Conservation (phyloP, 2,113 vertebrate genomes). For the Thunnus maccoyii region DNA sequence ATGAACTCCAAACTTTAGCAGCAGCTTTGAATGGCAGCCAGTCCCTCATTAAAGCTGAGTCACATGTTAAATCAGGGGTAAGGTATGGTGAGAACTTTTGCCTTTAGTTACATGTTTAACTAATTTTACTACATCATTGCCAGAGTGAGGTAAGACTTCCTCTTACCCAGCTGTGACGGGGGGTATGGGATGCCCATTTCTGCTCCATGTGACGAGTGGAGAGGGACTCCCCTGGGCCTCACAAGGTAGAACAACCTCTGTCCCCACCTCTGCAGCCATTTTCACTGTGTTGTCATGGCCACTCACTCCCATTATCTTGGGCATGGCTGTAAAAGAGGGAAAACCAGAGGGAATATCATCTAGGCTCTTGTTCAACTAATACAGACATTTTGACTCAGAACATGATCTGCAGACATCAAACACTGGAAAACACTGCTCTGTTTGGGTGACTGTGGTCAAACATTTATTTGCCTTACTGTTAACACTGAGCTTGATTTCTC, state of each 20-base stretch:
- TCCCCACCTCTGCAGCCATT: slow-evolving; percentile 84
- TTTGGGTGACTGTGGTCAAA: slow-evolving; percentile 38
- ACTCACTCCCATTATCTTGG: slow-evolving; percentile 80
- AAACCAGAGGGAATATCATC: slow-evolving; percentile 1
- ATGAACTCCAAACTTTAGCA: slow-evolving; percentile 30
- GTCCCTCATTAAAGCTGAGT: slow-evolving; percentile 44
- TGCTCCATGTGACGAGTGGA: slow-evolving; percentile 90
- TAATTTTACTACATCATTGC: slow-evolving; percentile 27
- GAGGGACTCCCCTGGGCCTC: slow-evolving; percentile 88
- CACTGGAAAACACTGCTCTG: slow-evolving; percentile 33
- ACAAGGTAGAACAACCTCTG: slow-evolving; percentile 90
- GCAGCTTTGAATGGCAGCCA: slow-evolving; percentile 29
- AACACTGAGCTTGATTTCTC: slow-evolving; percentile 89
- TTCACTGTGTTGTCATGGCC: slow-evolving; percentile 59
- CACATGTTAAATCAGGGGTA: slow-evolving; percentile 35
- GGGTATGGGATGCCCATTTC: slow-evolving; percentile 84
- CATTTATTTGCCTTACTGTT: slow-evolving; percentile 87
- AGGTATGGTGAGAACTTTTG: slow-evolving; percentile 25
- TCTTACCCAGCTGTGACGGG: slow-evolving; percentile 85
- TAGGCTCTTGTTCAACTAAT: background rate
- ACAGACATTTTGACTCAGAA: background rate
- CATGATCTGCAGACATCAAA: background rate
- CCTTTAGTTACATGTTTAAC: slow-evolving; percentile 17
- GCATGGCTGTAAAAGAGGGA: slow-evolving; percentile 83
- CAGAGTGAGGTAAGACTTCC: slow-evolving; percentile 31